phyloP scores from a whole-genome alignment of 1,140 invertebrate genomes.

The Polypedilum pembai region DNA sequence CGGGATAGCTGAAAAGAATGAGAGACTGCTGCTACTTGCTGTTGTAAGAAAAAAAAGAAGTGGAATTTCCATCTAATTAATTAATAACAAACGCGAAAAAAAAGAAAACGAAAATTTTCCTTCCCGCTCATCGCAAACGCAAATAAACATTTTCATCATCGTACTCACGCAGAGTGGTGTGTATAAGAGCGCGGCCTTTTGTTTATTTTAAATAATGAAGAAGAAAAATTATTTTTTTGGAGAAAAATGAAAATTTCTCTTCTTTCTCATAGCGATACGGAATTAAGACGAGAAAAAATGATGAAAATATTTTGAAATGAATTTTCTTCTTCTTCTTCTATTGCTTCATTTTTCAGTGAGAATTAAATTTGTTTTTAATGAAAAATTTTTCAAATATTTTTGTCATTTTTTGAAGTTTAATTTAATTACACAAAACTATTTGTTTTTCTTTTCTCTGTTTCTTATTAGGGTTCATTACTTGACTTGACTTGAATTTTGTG shows the following conservation, averaged over 20 bases:
- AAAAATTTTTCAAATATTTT: too few relatives aligned
- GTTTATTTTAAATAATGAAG: not conserved
- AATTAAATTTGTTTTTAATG: too few relatives aligned
- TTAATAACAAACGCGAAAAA: not conserved
- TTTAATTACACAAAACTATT: too few relatives aligned
- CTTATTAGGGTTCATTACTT: too few relatives aligned
- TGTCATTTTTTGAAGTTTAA: too few relatives aligned
- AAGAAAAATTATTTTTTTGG: not conserved
- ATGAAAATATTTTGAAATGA: not conserved
- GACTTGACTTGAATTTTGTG: too few relatives aligned
- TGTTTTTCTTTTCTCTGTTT: too few relatives aligned
- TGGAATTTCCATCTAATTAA: not conserved
- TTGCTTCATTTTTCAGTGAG: too few relatives aligned
- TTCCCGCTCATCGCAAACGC: not conserved
- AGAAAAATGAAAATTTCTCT: not conserved
- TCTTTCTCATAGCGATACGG: not conserved
- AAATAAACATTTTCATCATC: slow-evolving; percentile 3
- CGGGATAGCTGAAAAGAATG: not conserved
- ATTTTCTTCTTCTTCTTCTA: not conserved
- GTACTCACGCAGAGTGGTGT: not conserved
- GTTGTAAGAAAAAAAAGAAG: not conserved
- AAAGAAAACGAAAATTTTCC: not conserved
- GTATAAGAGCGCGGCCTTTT: not conserved
- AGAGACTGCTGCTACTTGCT: too few relatives aligned
- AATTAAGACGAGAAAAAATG: not conserved